Evolutionary conservation across 2,113 vertebrate genomes (phyloP).

Genomic region (Crotalus helleri): DNA sequence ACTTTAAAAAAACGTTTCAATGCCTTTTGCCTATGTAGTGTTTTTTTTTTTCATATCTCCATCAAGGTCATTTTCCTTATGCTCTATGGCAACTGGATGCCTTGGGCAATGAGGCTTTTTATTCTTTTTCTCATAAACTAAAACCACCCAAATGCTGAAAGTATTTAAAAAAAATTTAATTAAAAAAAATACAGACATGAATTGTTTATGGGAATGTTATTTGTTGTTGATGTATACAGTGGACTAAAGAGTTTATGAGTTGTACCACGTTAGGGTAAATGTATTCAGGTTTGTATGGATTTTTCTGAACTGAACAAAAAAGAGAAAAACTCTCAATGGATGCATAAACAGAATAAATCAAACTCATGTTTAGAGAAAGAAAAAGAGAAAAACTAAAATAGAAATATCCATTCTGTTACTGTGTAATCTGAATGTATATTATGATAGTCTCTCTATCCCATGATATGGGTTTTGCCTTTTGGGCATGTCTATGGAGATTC

Average conservation of each 20-base stretch:
- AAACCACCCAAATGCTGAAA: neutral
- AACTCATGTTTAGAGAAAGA: neutral
- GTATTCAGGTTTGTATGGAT: neutral
- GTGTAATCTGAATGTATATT: neutral
- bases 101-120: neutral
- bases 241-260: neutral
- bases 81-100: neutral
- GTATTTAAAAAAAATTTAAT: neutral
- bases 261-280: neutral
- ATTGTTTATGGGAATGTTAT: neutral
- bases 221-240: neutral
- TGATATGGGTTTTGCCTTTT: neutral
- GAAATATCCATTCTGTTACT: neutral
- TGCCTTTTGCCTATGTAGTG: no score
- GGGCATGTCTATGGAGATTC: no score
- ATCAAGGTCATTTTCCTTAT: neutral
- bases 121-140: neutral
- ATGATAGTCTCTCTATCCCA: neutral
- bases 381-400: neutral
- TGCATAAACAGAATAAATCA: neutral
- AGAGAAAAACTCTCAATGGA: neutral
- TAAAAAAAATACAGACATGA: neutral
- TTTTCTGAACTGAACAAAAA: neutral
- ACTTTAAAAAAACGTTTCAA: no score
- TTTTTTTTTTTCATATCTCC: no score